Base-by-base conservation (phyloP, 1,140 invertebrate genomes). In the Drosophila pandora region DNA sequence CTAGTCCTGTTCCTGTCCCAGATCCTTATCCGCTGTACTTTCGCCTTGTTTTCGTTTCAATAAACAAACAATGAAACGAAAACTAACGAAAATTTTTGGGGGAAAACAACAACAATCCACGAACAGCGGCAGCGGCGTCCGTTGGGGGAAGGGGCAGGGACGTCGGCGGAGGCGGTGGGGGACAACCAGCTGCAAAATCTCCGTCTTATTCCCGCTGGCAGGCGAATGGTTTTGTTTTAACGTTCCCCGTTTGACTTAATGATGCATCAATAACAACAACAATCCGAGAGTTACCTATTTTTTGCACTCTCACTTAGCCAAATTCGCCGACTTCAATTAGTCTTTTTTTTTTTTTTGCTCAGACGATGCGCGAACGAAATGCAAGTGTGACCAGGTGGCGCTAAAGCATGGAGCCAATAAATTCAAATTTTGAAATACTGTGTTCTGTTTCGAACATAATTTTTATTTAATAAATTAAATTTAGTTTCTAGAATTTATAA, bases 41-140 rank as follows among this genome's bases (percentile, higher is more conserved):
- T 12, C 12, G 2, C 0, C 37, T 39, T 39, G 34, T 1, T 17
- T 17, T 21, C 41, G 43, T 50, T 52, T 23, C 50, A 52, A 28
- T 30, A 23, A 37, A 52, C 25, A 39, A 55, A 48, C 32, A 21
- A 22, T 1, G 9, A 47, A 32, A 50, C 56, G 25, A 48, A 50
- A 50, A 47, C 57, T 23, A 59, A 59, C 47, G 57, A 60, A 22
- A 49, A 49, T 30, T 37, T 37, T 37, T 17, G 28, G 22, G 57
- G 13, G 28, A 50, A 52, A 60, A 60, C 57, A 60, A 60, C 57
- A 60, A 60, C 57, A 60, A 60, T 53, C 28, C 47, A 58, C 56
- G 56, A 43, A 58, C 56, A 32, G 9, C 32, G 9, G 32, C 32
- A 30, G 13, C 45, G 30, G 47, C 57, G 57, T 52, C 47, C 57